phyloP scores from a whole-genome alignment of 2,797 vertebrate genomes.

The Typhlichthys eigenmanni region DNA sequence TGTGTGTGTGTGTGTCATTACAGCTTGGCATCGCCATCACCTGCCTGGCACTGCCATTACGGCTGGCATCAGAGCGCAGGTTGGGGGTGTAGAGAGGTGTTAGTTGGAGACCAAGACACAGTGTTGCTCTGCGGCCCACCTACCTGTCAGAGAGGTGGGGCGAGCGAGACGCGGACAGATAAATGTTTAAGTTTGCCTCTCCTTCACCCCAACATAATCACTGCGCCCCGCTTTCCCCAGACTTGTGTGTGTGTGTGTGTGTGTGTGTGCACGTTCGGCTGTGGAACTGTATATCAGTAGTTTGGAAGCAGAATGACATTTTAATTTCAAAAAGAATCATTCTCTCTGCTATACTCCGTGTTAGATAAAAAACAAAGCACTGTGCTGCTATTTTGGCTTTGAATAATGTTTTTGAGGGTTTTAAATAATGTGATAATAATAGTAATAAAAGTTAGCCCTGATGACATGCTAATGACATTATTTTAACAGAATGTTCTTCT shows the following conservation, averaged over 20 bases:
- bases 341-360: too few species aligned
- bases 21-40: constrained; percentile 81
- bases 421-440: too few species aligned
- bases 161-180: neutral
- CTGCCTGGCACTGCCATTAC: constrained; percentile 76
- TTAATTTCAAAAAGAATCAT: too few species aligned
- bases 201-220: neutral
- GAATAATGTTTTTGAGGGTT: too few species aligned
- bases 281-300: neutral
- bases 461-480: too few species aligned
- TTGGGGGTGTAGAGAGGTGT: constrained; percentile 18
- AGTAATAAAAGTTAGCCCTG: too few species aligned
- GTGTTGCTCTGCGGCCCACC: constrained; percentile 34
- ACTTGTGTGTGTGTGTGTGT: neutral
- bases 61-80: constrained; percentile 64
- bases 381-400: neutral
- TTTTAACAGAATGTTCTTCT: too few species aligned
- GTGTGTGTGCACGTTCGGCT: neutral
- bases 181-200: constrained; percentile 13
- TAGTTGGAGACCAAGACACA: constrained; percentile 17
- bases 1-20: constrained; percentile 70
- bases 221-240: neutral
- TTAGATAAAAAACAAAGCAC: too few species aligned
- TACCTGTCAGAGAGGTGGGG: constrained; percentile 14
- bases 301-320: too few species aligned